These are phyloP conservation scores for Mycalesis mineus DNA, from an alignment of 2,888 invertebrate species.

Conservation along the genomic window DNA sequence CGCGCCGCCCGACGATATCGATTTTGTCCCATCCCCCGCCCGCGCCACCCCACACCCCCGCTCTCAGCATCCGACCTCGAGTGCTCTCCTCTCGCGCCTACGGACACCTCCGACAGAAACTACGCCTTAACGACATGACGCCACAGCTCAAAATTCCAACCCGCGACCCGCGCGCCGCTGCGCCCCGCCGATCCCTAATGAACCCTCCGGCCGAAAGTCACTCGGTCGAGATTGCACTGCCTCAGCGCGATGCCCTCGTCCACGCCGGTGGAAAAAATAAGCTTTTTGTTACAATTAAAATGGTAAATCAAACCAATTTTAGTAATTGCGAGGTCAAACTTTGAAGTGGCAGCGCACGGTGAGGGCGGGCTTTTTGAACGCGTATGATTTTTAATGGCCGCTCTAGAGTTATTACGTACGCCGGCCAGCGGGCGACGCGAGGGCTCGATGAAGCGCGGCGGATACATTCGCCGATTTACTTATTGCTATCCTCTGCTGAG, in stretches of 20 bases:
- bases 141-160: slow-evolving; percentile 72
- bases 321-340: slow-evolving; percentile 77
- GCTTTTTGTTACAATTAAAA: slow-evolving; percentile 79
- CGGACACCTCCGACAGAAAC: slow-evolving; percentile 73
- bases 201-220: slow-evolving; percentile 72
- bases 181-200: slow-evolving; percentile 63
- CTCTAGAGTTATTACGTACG: slow-evolving; percentile 38
- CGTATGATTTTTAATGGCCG: slow-evolving; percentile 61
- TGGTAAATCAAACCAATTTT: slow-evolving; percentile 79
- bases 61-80: slow-evolving; percentile 78
- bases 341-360: slow-evolving; percentile 61
- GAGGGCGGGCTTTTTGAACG: slow-evolving; percentile 55
- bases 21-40: slow-evolving; percentile 71
- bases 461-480: slow-evolving; percentile 25
- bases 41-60: slow-evolving; percentile 55
- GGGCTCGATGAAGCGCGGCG: slow-evolving; percentile 29
- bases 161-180: slow-evolving; percentile 43
- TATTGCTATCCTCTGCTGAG: slow-evolving; percentile 5
- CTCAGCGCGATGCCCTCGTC: slow-evolving; percentile 45
- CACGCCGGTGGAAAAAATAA: slow-evolving; percentile 69
- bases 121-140: slow-evolving; percentile 70
- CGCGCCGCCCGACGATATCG: slow-evolving; percentile 77
- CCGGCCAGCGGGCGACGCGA: slow-evolving; percentile 25
- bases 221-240: slow-evolving; percentile 74
- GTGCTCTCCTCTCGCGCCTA: slow-evolving; percentile 77